Evolutionary conservation across 2,113 vertebrate genomes (phyloP), one percentile per base, ranked within the genome.

Genomic region (Actenoides hombroni): DNA sequence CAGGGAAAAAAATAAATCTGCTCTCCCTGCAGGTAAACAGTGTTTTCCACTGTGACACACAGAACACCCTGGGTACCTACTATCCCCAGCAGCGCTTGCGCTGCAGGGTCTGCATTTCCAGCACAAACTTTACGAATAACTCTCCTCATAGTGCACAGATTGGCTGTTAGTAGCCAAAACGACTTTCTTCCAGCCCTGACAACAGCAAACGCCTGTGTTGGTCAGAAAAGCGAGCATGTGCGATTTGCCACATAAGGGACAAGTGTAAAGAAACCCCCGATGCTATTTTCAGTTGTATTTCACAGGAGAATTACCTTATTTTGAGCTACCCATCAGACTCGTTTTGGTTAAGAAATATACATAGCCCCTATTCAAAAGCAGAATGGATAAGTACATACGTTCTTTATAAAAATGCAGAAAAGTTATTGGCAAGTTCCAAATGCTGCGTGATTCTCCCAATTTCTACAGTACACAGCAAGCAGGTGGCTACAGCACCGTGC

Each of bases 391-490:
- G 11, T 11, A 54, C 1, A 1, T 26, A 65, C 4, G 8, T 59
- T 89, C 1, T 53, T 88, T 53, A 79, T 14, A 65, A 92, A 95
- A 95, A 91, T 39, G 42, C 61, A 80, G 70, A n/a, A 68, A 90
- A 87, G 14, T 92, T 93, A 83, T 8, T 20, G 20, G 10, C 77
- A 93, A 73, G 29, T 83, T 92, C 35, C 79, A 89, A 89, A 86
- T 48, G 64, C 13, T 35, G 46, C 74, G 24, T 65, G 42, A 80
- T 80, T 74, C 75, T 92, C 74, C 54, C 63, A 16, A 70, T 77
- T 90, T 95, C 70, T 95, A 95, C 71, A 88, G 25, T 15, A 70
- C 8, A 5, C 51, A 88, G 39, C 80, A 86, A 95, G 69, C 49
- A 92, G 71, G 79, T 61, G 78, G 31, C 49, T 68, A 39, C n/a